Base-by-base conservation (phyloP, 1,140 invertebrate genomes). In the Eufriesea mexicana region DNA sequence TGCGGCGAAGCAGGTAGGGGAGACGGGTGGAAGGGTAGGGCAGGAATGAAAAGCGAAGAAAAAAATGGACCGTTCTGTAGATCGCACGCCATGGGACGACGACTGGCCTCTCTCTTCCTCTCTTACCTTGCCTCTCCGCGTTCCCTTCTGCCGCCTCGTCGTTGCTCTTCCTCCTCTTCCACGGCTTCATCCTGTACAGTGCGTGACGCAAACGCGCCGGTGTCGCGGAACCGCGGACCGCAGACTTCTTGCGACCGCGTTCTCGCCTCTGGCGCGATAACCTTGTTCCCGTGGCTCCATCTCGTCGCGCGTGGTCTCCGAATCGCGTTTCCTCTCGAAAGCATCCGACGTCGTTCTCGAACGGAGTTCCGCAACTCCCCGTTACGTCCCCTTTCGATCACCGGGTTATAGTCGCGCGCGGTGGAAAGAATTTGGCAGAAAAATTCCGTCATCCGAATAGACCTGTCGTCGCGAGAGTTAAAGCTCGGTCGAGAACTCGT, bases 41-140 rank as follows among this genome's bases (percentile, higher is more conserved):
- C 83, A 86, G 87, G 91, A 91, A 93, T 91, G 90, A 91, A 92
- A 91, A 89, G 87, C 77, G 83, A 84, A 80, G 83, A 89, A 90
- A 91, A 92, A 92, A 91, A 92, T 92, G 83, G 85, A 85, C 81
- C 84, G 90, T 88, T 91, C 90, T 90, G 86, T 83, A 89, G 89
- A 92, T 93, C 90, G 90, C 90, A 90, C 90, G 89, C 89, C 90
- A 90, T 85, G 85, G 82, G 75, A 91, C 87, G 86, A 83, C 75
- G 84, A 81, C 70, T 86, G 81, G 71, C 64, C 66, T 59, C 85
- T 73, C 64, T 71, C 74, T 74, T 55, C 28, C 49, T 20, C 66
- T 77, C 54, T 28, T 64, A 14, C 59, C 5, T 49, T 28, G 2
- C 7, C 62, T 67, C 28, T n/a, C 45, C 42, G 23, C 45, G 59